Evolutionary conservation across 2,113 vertebrate species (phyloP).

Genomic region (Dromiciops gliroides): DNA sequence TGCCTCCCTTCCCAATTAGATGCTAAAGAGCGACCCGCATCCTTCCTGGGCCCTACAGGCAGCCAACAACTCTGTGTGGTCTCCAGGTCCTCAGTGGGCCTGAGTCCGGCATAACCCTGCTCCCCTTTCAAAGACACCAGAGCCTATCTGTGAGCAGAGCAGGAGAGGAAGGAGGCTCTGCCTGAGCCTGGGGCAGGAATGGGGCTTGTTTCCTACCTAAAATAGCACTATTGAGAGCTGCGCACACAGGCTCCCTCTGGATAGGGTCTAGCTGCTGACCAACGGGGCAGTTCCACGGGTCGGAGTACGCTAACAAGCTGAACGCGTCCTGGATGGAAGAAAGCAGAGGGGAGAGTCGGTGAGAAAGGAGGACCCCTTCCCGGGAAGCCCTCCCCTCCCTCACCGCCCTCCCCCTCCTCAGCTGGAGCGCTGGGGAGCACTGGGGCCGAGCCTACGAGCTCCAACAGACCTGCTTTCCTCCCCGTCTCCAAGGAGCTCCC

Average conservation of each 20-base stretch:
- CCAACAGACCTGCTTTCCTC: not conserved
- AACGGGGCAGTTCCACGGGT: constrained; percentile 98
- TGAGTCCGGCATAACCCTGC: not conserved
- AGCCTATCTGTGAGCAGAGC: not conserved
- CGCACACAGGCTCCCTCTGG: constrained; percentile 97
- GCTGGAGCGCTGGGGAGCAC: not conserved
- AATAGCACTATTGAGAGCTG: constrained; percentile 98
- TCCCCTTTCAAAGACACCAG: not conserved
- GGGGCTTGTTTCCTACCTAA: constrained; percentile 88
- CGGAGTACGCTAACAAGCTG: constrained; percentile 97
- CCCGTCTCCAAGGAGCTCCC: not conserved
- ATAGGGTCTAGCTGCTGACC: constrained; percentile 97
- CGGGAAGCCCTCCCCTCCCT: not conserved
- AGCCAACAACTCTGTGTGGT: not conserved
- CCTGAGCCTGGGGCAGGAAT: not conserved
- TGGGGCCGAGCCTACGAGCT: not conserved
- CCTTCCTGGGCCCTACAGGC: not conserved
- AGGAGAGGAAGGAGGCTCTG: not conserved
- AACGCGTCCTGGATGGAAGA: constrained; percentile 92
- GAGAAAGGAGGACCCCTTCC: not conserved
- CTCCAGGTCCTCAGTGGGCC: not conserved
- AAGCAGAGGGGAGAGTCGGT: constrained; percentile 45
- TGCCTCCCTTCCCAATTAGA: not conserved
- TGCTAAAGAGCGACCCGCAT: not conserved
- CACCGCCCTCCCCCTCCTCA: constrained; percentile 32